These are phyloP conservation scores for Drosophila prostipennis DNA, from an alignment of 2,888 invertebrate genomes.

Conservation along the genomic window DNA sequence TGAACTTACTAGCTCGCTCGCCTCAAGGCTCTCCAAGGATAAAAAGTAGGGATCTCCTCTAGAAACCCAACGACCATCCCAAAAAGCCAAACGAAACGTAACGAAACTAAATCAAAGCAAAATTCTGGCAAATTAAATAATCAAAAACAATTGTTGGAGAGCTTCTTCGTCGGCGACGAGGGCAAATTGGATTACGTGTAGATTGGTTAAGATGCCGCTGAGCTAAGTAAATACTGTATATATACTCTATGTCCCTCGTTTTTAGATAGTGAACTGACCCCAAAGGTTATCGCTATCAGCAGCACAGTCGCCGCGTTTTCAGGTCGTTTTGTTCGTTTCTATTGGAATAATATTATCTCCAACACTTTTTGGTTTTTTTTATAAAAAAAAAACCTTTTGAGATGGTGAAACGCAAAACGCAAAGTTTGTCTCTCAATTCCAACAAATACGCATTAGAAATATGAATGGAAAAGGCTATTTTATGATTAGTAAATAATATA, in stretches of 20 bases:
- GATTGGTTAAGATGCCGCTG: constrained; percentile 51
- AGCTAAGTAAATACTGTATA: background rate
- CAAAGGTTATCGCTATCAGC: constrained; percentile 23
- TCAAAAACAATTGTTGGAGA: constrained; percentile 63
- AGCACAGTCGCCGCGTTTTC: constrained; percentile 17
- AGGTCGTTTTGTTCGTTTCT: constrained; percentile 11
- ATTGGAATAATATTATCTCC: constrained; percentile 16
- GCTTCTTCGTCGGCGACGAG: constrained; percentile 13
- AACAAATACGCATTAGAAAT: constrained; percentile 8
- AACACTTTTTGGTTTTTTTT: constrained; percentile 4
- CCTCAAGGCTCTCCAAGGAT: constrained; percentile 16
- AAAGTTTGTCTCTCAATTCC: constrained; percentile 1
- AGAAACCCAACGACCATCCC: too few relatives aligned
- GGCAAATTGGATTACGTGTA: constrained; percentile 69
- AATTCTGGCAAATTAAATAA: constrained; percentile 67
- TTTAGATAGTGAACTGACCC: constrained; percentile 20
- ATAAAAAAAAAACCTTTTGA: constrained; percentile 14
- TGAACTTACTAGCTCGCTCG: constrained; percentile 33
- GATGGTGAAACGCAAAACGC: constrained; percentile 17
- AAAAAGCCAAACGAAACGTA: background rate
- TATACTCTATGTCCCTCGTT: background rate
- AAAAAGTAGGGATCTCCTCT: too few relatives aligned
- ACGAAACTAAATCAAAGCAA: constrained; percentile 71
- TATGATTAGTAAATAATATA: too few relatives aligned
- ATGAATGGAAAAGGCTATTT: background rate